A percentile compares a stretch with the other conserved stretches of the same genome.
phyloP scores from a whole-genome alignment of 2,113 vertebrate genomes.

The Salminus brasiliensis region DNA sequence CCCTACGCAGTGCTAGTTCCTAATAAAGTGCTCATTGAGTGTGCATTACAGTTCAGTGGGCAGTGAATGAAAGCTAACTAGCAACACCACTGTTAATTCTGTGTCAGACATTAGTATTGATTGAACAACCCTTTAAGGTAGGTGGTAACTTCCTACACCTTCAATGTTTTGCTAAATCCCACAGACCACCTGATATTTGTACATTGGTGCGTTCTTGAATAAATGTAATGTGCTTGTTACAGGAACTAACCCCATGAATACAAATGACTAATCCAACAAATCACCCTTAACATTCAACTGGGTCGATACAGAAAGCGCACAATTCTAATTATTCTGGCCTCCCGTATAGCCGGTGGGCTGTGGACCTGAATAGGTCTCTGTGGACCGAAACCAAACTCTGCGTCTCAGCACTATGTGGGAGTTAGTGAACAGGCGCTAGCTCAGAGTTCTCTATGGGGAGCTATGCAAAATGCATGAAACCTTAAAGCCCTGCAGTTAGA shows the following conservation, averaged over 20 bases:
- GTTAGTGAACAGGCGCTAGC: slow-evolving; percentile 5
- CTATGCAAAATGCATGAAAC: slow-evolving; percentile 23
- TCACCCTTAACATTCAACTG: neutral
- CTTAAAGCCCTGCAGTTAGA: slow-evolving; percentile 8
- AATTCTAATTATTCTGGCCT: slow-evolving; percentile 18
- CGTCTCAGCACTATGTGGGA: slow-evolving; percentile 27
- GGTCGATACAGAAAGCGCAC: slow-evolving; percentile 4
- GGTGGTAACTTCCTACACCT: neutral
- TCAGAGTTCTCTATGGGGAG: slow-evolving; percentile 16
- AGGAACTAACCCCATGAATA: slow-evolving; percentile 21
- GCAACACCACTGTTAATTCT: neutral
- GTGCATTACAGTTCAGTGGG: neutral
- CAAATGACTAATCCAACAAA: slow-evolving; percentile 9
- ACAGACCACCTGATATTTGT: neutral
- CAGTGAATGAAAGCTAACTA: neutral
- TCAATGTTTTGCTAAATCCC: neutral
- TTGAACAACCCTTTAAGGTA: neutral
- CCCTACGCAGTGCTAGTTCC: no score
- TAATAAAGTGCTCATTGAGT: no score
- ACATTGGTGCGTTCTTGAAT: neutral
- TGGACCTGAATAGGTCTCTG: slow-evolving; percentile 1
- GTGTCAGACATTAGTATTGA: neutral
- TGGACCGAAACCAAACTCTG: slow-evolving; percentile 19
- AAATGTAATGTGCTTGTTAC: neutral
- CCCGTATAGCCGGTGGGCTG: slow-evolving; percentile 3